Conservation (phyloP, 2,888 invertebrate genomes). For the Drosophila mimetica region DNA sequence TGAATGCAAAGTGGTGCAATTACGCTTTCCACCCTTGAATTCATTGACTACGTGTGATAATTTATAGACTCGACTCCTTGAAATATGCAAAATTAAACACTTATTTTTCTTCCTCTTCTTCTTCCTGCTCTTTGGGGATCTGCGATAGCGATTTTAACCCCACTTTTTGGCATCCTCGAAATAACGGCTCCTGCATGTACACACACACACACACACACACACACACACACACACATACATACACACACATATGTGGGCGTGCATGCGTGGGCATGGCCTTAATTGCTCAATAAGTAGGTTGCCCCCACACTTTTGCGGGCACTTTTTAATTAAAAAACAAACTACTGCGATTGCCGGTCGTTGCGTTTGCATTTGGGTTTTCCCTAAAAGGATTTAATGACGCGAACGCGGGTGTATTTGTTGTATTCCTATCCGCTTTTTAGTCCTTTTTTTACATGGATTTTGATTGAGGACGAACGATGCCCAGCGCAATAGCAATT, state of each 20-base stretch:
- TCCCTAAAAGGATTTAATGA: background rate
- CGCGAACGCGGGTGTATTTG: constrained; percentile 13
- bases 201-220: background rate
- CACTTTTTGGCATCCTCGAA: constrained; percentile 18
- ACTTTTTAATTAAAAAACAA: constrained; percentile 35
- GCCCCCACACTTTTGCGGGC: constrained; percentile 39
- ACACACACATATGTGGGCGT: constrained; percentile 30
- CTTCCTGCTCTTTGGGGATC: constrained; percentile 20
- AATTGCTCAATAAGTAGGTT: constrained; percentile 72
- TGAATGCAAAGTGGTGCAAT: background rate
- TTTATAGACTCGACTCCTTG: background rate
- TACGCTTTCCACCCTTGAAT: background rate
- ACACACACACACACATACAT: too few relatives aligned
- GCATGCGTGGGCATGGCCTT: constrained; percentile 49
- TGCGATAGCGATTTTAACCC: constrained; percentile 20
- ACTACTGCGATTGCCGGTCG: background rate
- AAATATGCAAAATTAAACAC: constrained; percentile 16
- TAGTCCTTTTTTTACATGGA: constrained; percentile 26
- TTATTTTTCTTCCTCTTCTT: background rate
- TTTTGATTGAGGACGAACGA: constrained; percentile 53
- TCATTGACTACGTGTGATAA: background rate
- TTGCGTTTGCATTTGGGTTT: background rate
- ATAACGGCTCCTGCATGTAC: constrained; percentile 18
- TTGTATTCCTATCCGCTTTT: constrained; percentile 1
- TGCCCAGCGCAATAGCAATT: constrained; percentile 76